These are phyloP conservation scores for Oceanites oceanicus DNA, from an alignment of 2,113 vertebrate species.

Conservation along the genomic window DNA sequence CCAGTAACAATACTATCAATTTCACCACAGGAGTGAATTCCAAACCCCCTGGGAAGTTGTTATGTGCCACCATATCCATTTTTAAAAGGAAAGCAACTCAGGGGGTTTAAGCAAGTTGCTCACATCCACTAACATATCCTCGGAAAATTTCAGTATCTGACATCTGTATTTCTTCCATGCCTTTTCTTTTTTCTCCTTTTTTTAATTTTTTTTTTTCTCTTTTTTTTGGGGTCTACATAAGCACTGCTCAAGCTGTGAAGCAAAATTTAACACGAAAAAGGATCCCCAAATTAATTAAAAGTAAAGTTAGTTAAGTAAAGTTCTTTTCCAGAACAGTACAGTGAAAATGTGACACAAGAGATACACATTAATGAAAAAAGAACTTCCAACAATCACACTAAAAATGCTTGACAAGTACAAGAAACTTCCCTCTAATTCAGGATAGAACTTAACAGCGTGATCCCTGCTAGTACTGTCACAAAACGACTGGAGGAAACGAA, in stretches of 20 bases:
- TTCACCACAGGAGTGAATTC: neutral
- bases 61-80: neutral
- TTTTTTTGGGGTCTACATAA: neutral
- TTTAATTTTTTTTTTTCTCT: neutral
- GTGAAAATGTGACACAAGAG: neutral
- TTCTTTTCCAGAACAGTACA: neutral
- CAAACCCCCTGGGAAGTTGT: neutral
- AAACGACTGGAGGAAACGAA: neutral
- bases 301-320: neutral
- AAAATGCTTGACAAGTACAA: neutral
- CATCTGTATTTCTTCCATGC: neutral
- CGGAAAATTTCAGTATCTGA: neutral
- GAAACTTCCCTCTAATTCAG: neutral
- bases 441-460: neutral
- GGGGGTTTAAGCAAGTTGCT: neutral
- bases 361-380: neutral
- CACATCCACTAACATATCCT: neutral
- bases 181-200: neutral
- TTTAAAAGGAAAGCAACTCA: neutral
- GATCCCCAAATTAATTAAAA: neutral
- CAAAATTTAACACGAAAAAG: neutral
- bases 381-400: neutral
- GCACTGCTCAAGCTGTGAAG: neutral
- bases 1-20: neutral
- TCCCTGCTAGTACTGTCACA: neutral